phyloP scores from a whole-genome alignment of 1,140 invertebrate species.

The Leptopilina boulardi region DNA sequence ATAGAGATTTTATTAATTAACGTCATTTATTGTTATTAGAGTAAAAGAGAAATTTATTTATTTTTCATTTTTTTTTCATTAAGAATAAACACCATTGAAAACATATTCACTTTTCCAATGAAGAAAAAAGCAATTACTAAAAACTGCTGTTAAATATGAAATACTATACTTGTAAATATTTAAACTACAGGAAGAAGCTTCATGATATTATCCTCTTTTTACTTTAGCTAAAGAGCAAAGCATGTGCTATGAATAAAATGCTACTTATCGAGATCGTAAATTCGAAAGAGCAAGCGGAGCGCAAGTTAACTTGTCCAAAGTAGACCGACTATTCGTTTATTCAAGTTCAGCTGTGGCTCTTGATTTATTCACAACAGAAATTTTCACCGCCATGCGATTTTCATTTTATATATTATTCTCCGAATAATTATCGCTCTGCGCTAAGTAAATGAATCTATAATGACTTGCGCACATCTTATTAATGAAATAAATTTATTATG shows the following conservation, averaged over 20 bases:
- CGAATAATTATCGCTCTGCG: not conserved
- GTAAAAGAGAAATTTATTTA: no score
- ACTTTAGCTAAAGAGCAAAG: conserved; percentile 7
- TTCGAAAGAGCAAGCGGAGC: conserved; percentile 6
- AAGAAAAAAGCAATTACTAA: not conserved
- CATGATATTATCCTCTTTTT: conserved; percentile 1
- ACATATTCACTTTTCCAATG: not conserved
- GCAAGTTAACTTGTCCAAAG: not conserved
- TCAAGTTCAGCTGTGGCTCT: not conserved
- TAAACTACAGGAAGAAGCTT: not conserved
- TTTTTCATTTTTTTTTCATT: no score
- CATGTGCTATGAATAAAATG: conserved; percentile 5
- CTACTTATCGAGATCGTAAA: conserved; percentile 20
- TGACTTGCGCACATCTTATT: no score
- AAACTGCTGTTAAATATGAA: not conserved
- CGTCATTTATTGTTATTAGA: no score
- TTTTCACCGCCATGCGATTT: no score
- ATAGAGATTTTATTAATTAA: no score
- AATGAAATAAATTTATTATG: no score
- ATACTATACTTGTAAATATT: not conserved
- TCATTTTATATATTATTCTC: not conserved
- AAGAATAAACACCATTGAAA: no score
- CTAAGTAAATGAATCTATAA: not conserved
- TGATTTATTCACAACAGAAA: not conserved
- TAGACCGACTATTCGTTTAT: not conserved